Conservation (phyloP, 2,797 vertebrate genomes). For the Falco rusticolus region DNA sequence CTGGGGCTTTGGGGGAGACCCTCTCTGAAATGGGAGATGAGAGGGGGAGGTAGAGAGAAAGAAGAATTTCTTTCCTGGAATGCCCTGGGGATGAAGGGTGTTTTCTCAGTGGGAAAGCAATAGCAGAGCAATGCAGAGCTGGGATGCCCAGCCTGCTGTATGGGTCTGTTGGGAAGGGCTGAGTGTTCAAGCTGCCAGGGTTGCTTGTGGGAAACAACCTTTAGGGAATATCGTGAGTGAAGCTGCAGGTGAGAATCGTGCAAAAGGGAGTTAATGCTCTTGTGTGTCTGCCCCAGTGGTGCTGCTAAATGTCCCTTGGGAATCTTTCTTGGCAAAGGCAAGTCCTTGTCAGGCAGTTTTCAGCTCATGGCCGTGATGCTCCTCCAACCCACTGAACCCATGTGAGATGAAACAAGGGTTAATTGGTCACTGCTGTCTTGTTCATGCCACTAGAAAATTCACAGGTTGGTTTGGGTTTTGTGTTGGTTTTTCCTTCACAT, state of each 20-base stretch:
- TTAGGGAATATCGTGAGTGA: not conserved
- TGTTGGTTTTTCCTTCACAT: accelerated
- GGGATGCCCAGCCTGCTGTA: not conserved
- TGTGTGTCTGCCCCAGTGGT: not conserved
- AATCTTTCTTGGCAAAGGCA: not conserved
- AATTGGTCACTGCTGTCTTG: not conserved
- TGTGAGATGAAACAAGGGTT: not conserved
- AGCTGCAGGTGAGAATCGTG: not conserved
- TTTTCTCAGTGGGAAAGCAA: not conserved
- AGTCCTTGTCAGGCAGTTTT: not conserved
- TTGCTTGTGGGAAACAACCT: not conserved
- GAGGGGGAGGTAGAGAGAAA: not conserved
- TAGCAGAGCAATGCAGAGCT: not conserved
- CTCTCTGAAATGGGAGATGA: not conserved
- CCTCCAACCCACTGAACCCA: no score
- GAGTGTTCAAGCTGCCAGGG: not conserved
- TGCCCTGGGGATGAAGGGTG: not conserved
- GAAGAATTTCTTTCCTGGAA: not conserved
- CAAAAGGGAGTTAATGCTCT: not conserved
- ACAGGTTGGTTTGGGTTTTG: not conserved
- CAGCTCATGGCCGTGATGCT: not conserved
- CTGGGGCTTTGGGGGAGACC: not conserved
- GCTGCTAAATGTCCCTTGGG: no score
- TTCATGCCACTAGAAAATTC: not conserved
- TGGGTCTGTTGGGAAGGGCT: accelerated